Evolutionary conservation across 2,113 vertebrate species (phyloP).

Genomic region (Pelobates fuscus): DNA sequence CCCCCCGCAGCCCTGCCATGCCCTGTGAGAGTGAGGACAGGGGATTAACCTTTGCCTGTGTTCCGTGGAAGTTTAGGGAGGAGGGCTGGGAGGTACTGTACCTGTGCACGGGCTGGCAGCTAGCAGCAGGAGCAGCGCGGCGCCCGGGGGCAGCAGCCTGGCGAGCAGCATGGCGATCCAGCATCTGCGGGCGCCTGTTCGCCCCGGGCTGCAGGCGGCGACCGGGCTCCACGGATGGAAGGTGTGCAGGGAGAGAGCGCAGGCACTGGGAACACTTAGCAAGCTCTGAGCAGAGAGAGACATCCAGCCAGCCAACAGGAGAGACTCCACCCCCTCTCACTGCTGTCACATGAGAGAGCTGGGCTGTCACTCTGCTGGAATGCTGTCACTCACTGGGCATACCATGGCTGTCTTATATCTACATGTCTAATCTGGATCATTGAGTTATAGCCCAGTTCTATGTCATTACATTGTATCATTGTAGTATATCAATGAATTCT

Average conservation of each 20-base stretch:
- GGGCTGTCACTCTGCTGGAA: background rate
- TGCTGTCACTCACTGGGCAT: too few relatives aligned
- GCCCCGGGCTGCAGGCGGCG: constrained; percentile 39
- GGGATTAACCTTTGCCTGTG: background rate
- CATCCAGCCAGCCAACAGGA: constrained; percentile 20
- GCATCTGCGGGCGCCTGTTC: constrained; percentile 35
- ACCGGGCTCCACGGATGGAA: background rate
- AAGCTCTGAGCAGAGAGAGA: background rate
- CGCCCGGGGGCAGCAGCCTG: constrained; percentile 35
- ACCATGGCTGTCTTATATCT: too few relatives aligned
- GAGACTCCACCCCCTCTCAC: constrained; percentile 48
- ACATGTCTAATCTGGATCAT: too few relatives aligned
- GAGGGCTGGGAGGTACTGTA: constrained; percentile 38
- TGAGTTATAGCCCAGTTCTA: too few relatives aligned
- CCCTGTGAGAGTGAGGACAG: background rate
- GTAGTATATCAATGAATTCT: too few relatives aligned
- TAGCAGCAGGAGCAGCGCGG: constrained; percentile 41
- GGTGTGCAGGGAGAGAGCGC: background rate
- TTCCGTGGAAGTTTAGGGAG: background rate
- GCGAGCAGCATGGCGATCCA: constrained; percentile 8
- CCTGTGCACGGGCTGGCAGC: constrained; percentile 64
- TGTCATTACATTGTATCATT: too few relatives aligned
- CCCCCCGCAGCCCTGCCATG: background rate
- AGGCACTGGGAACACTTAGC: constrained; percentile 7
- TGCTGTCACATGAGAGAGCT: constrained; percentile 12